phyloP scores from a whole-genome alignment of 2,888 invertebrate genomes.

The Eupithecia subfuscata region DNA sequence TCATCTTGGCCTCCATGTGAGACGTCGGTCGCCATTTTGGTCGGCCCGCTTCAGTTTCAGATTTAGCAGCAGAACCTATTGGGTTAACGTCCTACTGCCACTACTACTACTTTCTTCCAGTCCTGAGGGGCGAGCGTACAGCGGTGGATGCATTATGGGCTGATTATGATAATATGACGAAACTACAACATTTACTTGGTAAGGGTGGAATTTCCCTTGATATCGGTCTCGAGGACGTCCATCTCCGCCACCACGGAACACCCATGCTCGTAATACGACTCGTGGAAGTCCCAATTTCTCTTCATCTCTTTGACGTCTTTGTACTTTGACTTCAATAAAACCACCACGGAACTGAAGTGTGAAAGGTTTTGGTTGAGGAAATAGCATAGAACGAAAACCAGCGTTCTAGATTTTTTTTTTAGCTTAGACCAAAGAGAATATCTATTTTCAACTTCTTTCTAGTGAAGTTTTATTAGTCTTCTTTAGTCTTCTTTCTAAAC shows the following conservation, averaged over 20 bases:
- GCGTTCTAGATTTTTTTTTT: no score
- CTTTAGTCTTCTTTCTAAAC: no score
- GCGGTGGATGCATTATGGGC: not conserved
- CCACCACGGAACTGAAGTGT: not conserved
- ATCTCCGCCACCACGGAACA: conserved; percentile 51
- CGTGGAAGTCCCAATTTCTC: conserved; percentile 34
- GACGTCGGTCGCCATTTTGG: no score
- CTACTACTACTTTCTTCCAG: no score
- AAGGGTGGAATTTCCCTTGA: conserved; percentile 42
- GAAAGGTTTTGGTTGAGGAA: no score
- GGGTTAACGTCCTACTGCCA: no score
- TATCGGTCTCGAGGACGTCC: conserved; percentile 54
- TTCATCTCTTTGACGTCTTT: not conserved
- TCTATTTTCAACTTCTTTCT: no score
- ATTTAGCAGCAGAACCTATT: no score
- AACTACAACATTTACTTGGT: conserved; percentile 1
- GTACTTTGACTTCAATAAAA: not conserved
- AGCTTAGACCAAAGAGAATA: no score
- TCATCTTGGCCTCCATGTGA: not conserved
- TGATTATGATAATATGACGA: not conserved
- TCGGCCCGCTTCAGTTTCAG: no score
- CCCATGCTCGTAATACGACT: conserved; percentile 54
- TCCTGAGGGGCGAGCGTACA: not conserved
- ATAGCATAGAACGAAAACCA: no score
- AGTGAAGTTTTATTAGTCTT: no score